Evolutionary conservation across 2,797 vertebrate species (phyloP).

Genomic region (Hydrophis major): DNA sequence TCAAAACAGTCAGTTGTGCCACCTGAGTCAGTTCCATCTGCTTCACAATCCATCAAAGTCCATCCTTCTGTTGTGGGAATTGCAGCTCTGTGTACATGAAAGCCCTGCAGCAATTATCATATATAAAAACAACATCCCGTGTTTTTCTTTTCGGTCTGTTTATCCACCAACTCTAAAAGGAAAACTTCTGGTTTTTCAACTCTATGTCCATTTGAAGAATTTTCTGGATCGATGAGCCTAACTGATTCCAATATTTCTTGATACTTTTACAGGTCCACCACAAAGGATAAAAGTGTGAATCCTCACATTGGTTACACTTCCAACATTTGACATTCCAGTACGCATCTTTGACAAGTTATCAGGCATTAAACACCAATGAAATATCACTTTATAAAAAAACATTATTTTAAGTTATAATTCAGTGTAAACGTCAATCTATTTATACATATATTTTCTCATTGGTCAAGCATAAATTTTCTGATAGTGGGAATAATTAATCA

Average conservation of each 20-base stretch:
- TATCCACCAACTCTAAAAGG: neutral
- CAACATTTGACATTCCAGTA: neutral
- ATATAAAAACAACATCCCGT: neutral
- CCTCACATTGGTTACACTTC: neutral
- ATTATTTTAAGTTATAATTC: neutral
- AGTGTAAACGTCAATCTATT: neutral
- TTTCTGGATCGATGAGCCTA: neutral
- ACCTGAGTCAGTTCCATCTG: neutral
- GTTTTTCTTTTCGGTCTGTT: neutral
- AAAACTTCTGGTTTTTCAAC: neutral
- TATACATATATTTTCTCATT: neutral
- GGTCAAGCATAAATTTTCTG: neutral
- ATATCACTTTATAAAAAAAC: neutral
- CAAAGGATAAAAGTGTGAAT: neutral
- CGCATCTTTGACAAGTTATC: neutral
- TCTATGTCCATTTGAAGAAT: neutral
- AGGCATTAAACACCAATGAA: neutral
- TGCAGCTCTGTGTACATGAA: neutral
- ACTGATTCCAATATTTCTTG: neutral
- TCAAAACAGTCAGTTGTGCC: neutral
- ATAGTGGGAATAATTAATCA: neutral
- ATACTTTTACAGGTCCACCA: neutral
- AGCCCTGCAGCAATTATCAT: neutral
- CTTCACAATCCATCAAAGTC: neutral
- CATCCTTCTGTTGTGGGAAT: neutral